Base-by-base conservation (phyloP, 2,888 invertebrate genomes). In the Eilema griseolum region DNA sequence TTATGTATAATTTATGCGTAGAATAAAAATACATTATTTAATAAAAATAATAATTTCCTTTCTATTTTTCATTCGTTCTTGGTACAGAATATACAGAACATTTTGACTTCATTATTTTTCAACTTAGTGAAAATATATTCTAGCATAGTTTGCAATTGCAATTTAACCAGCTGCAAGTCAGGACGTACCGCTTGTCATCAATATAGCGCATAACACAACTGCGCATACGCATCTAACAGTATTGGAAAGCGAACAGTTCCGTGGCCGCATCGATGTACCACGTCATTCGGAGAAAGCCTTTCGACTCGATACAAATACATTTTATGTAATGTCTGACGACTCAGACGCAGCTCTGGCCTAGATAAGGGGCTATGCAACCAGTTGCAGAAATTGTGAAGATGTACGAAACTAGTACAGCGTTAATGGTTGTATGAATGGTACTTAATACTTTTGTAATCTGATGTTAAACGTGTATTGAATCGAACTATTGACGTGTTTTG, bases 221-320 rank as follows among this genome's bases (percentile, higher is more conserved):
- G 57, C 66, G 66, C 41, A 26, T 26, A 26, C 66, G 59, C 59
- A 66, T 59, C 66, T 33, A 20, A 20, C 41, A 0, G 24, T 14
- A 26, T 66, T 66, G 59, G 66, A 66, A 66, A 66, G 66, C 33
- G 41, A 37, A 57, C 33, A 66, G 26, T 66, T 59, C 66, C 26
- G 59, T 24, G 59, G 57, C n/a, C 23, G 28, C 41, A 46, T 63
- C 52, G 20, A 64, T 56, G 31, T 28, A 26, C 46, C 26, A 20
- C 62, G 66, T 46, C 68, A 31, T n/a, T 28, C 37, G 66, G 72
- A 74, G 74, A 74, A 72, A 74, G 74, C 59, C 72, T 74, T 68
- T 72, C 74, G 62, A 64, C 65, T 28, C 28, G 10, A 59, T 31
- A n/a, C 52, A 52, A 52, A 52, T 52, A 65, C 33, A 41, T 56